phyloP scores from a whole-genome alignment of 2,797 vertebrate genomes.

The Coregonus suidteri region DNA sequence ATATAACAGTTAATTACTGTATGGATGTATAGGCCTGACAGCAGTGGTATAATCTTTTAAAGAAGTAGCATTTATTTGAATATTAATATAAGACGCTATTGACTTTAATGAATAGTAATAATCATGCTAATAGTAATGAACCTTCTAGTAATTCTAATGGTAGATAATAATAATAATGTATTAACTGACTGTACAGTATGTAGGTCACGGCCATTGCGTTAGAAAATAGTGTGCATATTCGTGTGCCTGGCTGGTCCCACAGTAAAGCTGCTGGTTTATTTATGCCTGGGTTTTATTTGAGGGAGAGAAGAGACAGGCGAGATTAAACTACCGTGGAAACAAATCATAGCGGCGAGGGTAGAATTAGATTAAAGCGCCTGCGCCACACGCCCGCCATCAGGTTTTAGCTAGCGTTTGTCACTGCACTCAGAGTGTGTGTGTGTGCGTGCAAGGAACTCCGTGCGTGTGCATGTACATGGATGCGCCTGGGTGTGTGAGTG shows the following conservation, averaged over 20 bases:
- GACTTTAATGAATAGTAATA: too few relatives aligned
- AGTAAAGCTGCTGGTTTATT: conserved; percentile 46
- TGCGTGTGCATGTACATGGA: conserved; percentile 4
- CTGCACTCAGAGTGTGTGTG: background rate
- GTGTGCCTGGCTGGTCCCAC: conserved; percentile 10
- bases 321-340: conserved; percentile 58
- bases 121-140: too few relatives aligned
- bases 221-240: background rate
- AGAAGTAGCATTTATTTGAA: background rate
- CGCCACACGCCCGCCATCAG: conserved; percentile 23
- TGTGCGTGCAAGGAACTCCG: background rate
- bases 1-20: background rate
- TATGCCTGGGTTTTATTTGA: conserved; percentile 54
- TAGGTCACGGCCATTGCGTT: conserved; percentile 3
- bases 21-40: background rate
- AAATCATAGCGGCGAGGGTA: conserved; percentile 58
- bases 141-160: background rate
- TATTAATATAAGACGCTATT: too few relatives aligned
- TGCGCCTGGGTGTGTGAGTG: background rate
- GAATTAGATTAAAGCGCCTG: conserved; percentile 56
- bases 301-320: conserved; percentile 50
- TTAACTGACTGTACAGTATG: background rate
- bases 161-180: background rate
- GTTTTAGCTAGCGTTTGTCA: conserved; percentile 13
- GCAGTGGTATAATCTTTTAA: too few relatives aligned